A percentile compares a stretch with the other conserved stretches of the same genome.
Evolutionary conservation across 2,113 vertebrate genomes (phyloP).

Genomic region (Pantherophis guttatus): DNA sequence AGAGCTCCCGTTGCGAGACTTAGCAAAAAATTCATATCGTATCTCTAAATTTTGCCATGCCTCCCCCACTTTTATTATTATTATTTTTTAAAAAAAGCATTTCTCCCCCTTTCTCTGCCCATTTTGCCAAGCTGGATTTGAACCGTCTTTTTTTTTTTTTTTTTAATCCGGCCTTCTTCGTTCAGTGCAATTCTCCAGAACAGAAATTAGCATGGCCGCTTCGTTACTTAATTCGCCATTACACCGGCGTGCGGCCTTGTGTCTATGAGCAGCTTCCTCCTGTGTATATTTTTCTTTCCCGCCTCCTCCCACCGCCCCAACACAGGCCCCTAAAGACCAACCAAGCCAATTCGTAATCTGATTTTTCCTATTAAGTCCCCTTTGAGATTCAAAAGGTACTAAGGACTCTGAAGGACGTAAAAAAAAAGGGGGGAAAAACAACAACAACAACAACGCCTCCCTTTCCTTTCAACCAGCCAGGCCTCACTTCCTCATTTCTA

Average conservation of each 20-base stretch:
- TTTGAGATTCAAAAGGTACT: not conserved
- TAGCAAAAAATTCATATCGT: not conserved
- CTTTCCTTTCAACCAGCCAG: not conserved
- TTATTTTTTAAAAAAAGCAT: not conserved
- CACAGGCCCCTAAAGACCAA: not conserved
- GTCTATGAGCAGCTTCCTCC: not conserved
- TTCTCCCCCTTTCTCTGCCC: not conserved
- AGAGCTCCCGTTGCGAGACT: not conserved
- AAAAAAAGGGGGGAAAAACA: no score
- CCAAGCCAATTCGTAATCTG: not conserved
- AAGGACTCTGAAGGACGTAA: not conserved
- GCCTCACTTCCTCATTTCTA: not conserved
- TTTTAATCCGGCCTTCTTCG: not conserved
- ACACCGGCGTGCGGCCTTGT: not conserved
- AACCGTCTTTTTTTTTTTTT: not conserved
- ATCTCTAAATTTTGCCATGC: not conserved
- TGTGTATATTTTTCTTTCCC: not conserved
- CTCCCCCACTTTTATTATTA: not conserved
- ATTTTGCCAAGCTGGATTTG: not conserved
- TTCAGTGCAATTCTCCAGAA: not conserved
- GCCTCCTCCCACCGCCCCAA: not conserved
- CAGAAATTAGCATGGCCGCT: not conserved
- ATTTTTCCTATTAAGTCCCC: not conserved
- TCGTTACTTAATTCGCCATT: not conserved
- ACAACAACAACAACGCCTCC: no score